A percentile compares a stretch with the other conserved stretches of the same genome.
phyloP scores from a whole-genome alignment of 2,797 vertebrate genomes.

The Microhierax caerulescens region DNA sequence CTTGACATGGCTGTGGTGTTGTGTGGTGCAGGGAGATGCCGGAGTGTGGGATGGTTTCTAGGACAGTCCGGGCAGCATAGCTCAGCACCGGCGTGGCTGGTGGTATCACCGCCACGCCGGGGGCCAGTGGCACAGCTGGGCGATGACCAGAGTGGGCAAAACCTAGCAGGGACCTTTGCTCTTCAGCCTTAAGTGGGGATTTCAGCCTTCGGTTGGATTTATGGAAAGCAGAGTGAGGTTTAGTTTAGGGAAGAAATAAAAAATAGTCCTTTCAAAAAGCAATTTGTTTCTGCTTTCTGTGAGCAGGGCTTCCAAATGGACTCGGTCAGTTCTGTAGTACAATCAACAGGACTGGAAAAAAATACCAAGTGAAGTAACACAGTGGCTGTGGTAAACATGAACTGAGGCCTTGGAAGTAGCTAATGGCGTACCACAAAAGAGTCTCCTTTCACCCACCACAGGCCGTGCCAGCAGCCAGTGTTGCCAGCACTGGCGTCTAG shows the following conservation, averaged over 20 bases:
- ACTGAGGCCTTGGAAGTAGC: constrained; percentile 21
- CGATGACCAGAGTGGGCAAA: not conserved
- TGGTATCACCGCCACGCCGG: fast-evolving
- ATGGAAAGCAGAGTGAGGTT: not conserved
- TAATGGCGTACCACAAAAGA: not conserved
- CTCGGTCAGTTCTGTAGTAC: not conserved
- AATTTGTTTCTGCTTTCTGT: constrained; percentile 7
- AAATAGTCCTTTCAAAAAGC: not conserved
- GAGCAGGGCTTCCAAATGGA: not conserved
- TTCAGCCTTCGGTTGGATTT: not conserved
- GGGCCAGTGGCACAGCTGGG: fast-evolving
- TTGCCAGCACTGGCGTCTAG: not conserved
- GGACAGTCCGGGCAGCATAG: not conserved
- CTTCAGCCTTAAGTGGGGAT: constrained; percentile 9
- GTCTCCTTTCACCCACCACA: not conserved
- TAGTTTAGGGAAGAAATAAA: not conserved
- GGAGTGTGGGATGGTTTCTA: not conserved
- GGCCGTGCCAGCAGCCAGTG: not conserved
- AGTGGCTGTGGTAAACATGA: constrained; percentile 43
- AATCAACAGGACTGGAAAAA: constrained; percentile 31
- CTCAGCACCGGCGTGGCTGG: fast-evolving
- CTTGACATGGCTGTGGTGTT: not conserved
- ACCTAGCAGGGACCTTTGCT: not conserved
- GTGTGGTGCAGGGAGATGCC: not conserved
- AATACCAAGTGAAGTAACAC: constrained; percentile 10